These are phyloP conservation scores for Bombus waltoni DNA, from an alignment of 1,140 invertebrate species.

Conservation along the genomic window DNA sequence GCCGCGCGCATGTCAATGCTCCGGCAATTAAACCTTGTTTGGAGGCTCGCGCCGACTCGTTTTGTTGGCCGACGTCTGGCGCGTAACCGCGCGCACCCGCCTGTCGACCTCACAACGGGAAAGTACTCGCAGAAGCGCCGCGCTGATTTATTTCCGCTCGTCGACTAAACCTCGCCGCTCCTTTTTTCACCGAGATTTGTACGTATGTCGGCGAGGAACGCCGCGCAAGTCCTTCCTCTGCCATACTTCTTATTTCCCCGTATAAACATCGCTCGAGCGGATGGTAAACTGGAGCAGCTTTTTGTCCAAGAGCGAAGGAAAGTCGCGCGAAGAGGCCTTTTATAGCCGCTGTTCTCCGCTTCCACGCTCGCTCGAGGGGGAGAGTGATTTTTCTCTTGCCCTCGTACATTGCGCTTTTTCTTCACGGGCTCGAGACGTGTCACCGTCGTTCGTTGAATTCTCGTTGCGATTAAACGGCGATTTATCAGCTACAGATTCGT, in stretches of 20 bases:
- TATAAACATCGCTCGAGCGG: background rate
- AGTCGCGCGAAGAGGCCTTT: conserved; percentile 47
- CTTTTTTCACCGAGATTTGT: conserved; percentile 52
- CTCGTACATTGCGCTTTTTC: background rate
- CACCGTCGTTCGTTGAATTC: conserved; percentile 26
- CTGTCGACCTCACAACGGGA: conserved; percentile 54
- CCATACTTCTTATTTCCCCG: background rate
- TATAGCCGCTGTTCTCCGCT: conserved; percentile 32
- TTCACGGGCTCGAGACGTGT: background rate
- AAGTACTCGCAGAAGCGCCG: conserved; percentile 69
- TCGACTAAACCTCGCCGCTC: conserved; percentile 48
- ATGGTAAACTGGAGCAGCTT: conserved; percentile 68
- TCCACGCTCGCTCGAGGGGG: conserved; percentile 5
- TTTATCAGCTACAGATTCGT: conserved; percentile 55
- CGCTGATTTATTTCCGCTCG: conserved; percentile 73
- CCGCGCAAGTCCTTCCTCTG: background rate
- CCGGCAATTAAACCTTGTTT: conserved; percentile 76
- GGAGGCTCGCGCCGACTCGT: conserved; percentile 62
- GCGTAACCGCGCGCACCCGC: conserved; percentile 3
- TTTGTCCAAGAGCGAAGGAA: conserved; percentile 50
- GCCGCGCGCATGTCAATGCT: conserved; percentile 72
- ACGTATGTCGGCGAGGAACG: conserved; percentile 20
- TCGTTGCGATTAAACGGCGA: conserved; percentile 61
- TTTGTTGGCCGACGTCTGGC: conserved; percentile 40
- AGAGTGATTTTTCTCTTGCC: conserved; percentile 49